These are phyloP conservation scores for Hormaphis cornu DNA, from an alignment of 1,140 invertebrate genomes.

Conservation along the genomic window DNA sequence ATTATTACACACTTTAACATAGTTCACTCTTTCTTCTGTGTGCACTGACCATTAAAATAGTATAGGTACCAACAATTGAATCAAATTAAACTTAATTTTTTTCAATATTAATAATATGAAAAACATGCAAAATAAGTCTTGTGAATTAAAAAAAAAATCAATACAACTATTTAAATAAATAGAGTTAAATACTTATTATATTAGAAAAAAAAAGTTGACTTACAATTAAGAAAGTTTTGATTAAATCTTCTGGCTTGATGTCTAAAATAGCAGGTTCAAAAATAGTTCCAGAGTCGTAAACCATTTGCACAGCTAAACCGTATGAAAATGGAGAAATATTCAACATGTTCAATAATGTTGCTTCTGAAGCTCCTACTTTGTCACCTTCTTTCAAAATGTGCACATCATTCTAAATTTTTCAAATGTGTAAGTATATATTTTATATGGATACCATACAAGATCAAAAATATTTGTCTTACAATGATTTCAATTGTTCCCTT, in stretches of 20 bases:
- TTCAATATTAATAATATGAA: too few species aligned
- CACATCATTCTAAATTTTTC: constrained; percentile 68
- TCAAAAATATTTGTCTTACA: constrained; percentile 46
- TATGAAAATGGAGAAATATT: constrained; percentile 99
- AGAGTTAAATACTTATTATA: not conserved
- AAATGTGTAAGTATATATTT: constrained; percentile 38
- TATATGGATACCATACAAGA: too few species aligned
- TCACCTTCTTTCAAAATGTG: constrained; percentile 92
- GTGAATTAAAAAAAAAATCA: not conserved
- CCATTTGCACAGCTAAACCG: constrained; percentile 87
- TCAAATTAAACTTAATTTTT: too few species aligned
- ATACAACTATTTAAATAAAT: not conserved
- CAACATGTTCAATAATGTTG: constrained; percentile 98
- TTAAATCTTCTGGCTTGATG: constrained; percentile 93
- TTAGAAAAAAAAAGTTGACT: not conserved
- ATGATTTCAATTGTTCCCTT: constrained; percentile 99
- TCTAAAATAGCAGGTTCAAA: constrained; percentile 95
- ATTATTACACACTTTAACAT: too few species aligned
- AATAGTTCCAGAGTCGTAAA: constrained; percentile 97
- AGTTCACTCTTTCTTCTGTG: too few species aligned
- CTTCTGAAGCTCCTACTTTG: constrained; percentile 96
- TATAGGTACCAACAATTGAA: too few species aligned
- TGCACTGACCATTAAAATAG: too few species aligned
- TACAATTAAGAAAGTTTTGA: constrained; percentile 71
- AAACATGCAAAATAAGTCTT: too few species aligned